These are phyloP conservation scores for Apodemia zela DNA, from an alignment of 2,888 invertebrate genomes.

Conservation along the genomic window DNA sequence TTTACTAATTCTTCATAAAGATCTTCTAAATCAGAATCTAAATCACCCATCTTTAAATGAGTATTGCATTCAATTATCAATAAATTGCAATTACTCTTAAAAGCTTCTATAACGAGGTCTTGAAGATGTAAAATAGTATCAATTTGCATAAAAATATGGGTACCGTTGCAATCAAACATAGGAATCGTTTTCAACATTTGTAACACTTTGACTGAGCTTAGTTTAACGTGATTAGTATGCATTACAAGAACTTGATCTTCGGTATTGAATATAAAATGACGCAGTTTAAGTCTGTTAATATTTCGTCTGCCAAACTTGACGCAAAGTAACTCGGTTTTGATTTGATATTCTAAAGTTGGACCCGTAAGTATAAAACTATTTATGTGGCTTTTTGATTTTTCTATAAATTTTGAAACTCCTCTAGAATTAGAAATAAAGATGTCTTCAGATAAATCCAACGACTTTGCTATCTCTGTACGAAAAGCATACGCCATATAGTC, in stretches of 20 bases:
- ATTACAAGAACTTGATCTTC: neutral
- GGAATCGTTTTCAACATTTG: neutral
- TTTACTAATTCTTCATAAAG: neutral
- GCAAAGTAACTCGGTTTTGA: neutral
- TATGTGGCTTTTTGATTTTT: slow-evolving; percentile 7
- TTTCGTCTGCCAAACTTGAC: neutral
- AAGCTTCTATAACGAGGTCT: neutral
- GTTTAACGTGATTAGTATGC: neutral
- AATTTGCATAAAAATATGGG: slow-evolving; percentile 7
- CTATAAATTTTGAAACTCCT: slow-evolving; percentile 17
- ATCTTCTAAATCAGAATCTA: neutral
- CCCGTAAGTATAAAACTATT: neutral
- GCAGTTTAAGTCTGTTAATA: neutral
- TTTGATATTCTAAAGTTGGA: slow-evolving; percentile 3
- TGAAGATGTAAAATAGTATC: slow-evolving; percentile 1
- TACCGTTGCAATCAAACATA: neutral
- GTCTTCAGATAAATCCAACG: slow-evolving; percentile 19
- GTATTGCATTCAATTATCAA: neutral
- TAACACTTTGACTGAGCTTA: neutral
- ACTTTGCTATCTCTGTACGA: slow-evolving; percentile 18
- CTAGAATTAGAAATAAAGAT: slow-evolving; percentile 18
- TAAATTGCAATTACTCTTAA: neutral
- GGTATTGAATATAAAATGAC: neutral
- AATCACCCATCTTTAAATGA: neutral
- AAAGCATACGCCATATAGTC: slow-evolving; percentile 15